Conservation (phyloP, 2,113 vertebrate species). For the Meleagris gallopavo region DNA sequence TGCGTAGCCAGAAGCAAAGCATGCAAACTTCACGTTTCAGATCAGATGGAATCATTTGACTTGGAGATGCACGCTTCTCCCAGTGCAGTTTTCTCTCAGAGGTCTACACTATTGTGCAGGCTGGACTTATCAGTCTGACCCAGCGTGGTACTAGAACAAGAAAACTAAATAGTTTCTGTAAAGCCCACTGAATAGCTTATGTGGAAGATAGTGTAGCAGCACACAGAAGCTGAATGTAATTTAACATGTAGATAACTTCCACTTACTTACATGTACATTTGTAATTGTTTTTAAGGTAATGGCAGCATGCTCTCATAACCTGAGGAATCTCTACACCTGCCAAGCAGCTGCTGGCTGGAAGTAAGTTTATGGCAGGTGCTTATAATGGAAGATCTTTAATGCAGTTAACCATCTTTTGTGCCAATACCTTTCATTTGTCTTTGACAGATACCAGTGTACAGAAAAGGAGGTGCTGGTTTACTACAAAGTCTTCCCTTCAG, state of each 20-base stretch:
- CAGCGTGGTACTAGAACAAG: neutral
- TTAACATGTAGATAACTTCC: neutral
- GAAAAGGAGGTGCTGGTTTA: slow-evolving; percentile 88
- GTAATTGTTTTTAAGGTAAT: slow-evolving; percentile 81
- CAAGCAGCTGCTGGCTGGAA: slow-evolving; percentile 89
- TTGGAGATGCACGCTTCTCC: neutral
- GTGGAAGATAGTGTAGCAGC: neutral
- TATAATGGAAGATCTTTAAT: neutral
- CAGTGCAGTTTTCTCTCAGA: neutral
- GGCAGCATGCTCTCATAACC: slow-evolving; percentile 86
- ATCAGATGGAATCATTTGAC: neutral
- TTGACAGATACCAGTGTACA: slow-evolving; percentile 86
- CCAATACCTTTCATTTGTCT: neutral
- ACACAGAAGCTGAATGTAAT: neutral
- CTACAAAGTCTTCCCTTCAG: slow-evolving; percentile 85
- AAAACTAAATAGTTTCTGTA: neutral
- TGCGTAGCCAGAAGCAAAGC: neutral
- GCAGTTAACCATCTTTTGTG: neutral
- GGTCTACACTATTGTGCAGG: neutral
- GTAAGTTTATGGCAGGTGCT: slow-evolving; percentile 74
- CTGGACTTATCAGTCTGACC: neutral
- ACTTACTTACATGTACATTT: neutral
- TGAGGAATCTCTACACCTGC: slow-evolving; percentile 83
- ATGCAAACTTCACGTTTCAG: accelerated
- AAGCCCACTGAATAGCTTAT: neutral